Base-by-base conservation (phyloP, 2,113 vertebrate genomes). In the Onychorhynchus coronatus region DNA sequence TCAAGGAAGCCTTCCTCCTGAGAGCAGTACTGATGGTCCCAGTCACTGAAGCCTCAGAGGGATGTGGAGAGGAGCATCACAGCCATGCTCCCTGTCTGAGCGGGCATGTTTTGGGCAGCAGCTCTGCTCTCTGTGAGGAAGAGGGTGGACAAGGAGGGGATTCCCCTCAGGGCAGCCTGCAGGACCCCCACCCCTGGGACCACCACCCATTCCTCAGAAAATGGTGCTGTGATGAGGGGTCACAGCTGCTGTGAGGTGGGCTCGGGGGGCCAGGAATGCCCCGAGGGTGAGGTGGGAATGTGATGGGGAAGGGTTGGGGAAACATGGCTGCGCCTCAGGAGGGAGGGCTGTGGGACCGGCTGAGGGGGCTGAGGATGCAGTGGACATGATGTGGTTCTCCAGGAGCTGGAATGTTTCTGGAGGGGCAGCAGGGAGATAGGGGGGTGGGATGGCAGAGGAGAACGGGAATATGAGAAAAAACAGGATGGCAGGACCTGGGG, bases 311-410 rank as follows among this genome's bases (percentile, higher is more conserved):
- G 56, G 39, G 25, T 4, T 59, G 56, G 28, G 6, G 24, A 17
- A 35, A 4, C 2, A 0, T 0, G 2, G 50, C 58, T 11, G 53
- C 2, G 3, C 42, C 42, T 42, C 4, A 0, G 37, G 31, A 42
- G 3, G 24, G 19, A 31, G 20, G 19, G 24, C 31, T 56, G 11
- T 33, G 53, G 31, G 53, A 33, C 6, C 11, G 31, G 49, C 49
- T 27, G 25, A 50, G 49, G 24, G 49, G 25, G 53, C 30, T 33
- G 30, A 33, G 19, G 55, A 12, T 21, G 11, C 31, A 8, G 31
- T 21, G 55, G 55, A 56, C 55, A 33, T 13, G 19, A 33, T 21
- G 19, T 56, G 31, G 55, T 33, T 19, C 2, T 4, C 31, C 12
- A 8, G 55, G 31, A 11, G 19, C 55, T 22, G 31, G 31, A 56